A percentile compares a stretch with the other conserved stretches of the same genome.
These are phyloP conservation scores for Brachypterus glaber DNA, from an alignment of 2,888 invertebrate species.

Conservation along the genomic window DNA sequence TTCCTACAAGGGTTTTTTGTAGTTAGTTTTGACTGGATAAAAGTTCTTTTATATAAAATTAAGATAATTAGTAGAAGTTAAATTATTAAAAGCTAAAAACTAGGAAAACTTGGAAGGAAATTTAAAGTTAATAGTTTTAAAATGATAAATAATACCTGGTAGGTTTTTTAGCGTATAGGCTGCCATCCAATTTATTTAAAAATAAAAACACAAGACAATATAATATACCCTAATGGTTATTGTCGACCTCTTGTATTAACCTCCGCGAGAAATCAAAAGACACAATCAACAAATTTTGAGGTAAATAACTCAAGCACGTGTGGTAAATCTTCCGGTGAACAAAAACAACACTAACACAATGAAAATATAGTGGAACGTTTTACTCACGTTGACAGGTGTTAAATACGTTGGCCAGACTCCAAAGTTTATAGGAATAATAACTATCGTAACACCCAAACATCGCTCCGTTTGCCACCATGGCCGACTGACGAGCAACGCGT, in stretches of 20 bases:
- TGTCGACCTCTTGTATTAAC: slow-evolving; percentile 10
- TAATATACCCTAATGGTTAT: no score
- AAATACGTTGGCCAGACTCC: slow-evolving; percentile 70
- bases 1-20: no score
- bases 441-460: slow-evolving; percentile 68
- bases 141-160: slow-evolving; percentile 20
- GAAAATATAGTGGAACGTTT: slow-evolving; percentile 7
- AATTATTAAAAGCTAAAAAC: no score
- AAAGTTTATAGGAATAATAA: slow-evolving; percentile 67
- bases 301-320: background rate
- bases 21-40: no score
- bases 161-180: slow-evolving; percentile 17
- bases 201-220: no score
- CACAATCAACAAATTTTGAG: slow-evolving; percentile 10
- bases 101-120: no score
- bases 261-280: slow-evolving; percentile 1
- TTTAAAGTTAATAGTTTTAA: no score
- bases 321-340: background rate
- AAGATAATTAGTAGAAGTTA: no score
- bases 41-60: no score
- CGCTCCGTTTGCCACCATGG: slow-evolving; percentile 73
- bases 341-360: slow-evolving; percentile 15
- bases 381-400: slow-evolving; percentile 67
- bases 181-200: slow-evolving; percentile 12
- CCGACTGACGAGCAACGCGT: slow-evolving; percentile 48